Conservation (phyloP, 2,113 vertebrate species). For the Anthoscopus minutus region DNA sequence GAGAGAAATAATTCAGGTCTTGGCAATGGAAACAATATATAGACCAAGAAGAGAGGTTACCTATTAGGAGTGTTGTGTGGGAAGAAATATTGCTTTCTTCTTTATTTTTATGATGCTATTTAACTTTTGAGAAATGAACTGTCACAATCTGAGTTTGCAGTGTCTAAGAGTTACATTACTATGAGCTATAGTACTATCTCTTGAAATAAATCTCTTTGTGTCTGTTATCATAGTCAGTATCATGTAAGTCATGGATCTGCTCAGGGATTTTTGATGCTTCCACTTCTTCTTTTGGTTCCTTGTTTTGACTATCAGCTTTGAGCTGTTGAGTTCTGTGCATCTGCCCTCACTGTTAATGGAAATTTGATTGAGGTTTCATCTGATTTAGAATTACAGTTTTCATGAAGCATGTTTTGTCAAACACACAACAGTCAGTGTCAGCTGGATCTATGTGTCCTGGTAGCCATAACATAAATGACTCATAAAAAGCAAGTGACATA, state of each 20-base stretch:
- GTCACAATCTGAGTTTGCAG: not conserved
- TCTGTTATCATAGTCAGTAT: not conserved
- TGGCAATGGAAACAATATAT: not conserved
- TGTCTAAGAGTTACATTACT: not conserved
- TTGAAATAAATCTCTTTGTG: not conserved
- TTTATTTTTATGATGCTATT: not conserved
- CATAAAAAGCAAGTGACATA: constrained; percentile 7
- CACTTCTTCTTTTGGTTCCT: not conserved
- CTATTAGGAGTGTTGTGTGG: not conserved
- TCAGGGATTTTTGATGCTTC: not conserved
- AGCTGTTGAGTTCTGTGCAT: not conserved
- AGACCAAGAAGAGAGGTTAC: not conserved
- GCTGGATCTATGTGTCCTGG: not conserved
- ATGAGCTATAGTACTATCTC: not conserved
- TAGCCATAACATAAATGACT: not conserved
- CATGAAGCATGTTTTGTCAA: not conserved
- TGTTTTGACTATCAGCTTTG: not conserved
- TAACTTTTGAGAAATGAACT: not conserved
- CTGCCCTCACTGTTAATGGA: not conserved
- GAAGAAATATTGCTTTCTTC: not conserved
- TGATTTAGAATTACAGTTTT: not conserved
- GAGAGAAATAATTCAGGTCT: not conserved
- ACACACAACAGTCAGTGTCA: not conserved
- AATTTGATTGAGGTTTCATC: not conserved
- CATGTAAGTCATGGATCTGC: not conserved